These are phyloP conservation scores for Allenopithecus nigroviridis DNA, from an alignment of 2,797 vertebrate genomes.

Conservation along the genomic window DNA sequence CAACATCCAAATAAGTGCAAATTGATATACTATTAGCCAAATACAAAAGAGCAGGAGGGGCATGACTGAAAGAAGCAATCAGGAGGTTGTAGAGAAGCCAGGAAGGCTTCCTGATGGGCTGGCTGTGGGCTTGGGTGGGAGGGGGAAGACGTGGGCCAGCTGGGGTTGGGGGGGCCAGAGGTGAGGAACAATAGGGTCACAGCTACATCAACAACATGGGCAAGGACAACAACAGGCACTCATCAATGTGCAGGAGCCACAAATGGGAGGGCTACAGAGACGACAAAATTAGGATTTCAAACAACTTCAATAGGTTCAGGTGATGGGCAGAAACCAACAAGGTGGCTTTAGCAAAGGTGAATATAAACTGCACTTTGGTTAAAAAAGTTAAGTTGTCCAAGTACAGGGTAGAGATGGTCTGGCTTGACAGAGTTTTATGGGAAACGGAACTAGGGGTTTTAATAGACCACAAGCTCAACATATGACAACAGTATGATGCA, in stretches of 20 bases:
- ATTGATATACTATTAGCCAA: constrained; percentile 17
- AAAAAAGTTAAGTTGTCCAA: constrained; percentile 1
- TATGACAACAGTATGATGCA: background rate
- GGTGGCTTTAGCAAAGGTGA: background rate
- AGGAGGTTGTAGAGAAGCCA: background rate
- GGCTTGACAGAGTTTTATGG: background rate
- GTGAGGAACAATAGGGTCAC: background rate
- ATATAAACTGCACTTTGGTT: background rate
- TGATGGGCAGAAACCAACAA: background rate
- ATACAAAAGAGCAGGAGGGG: constrained; percentile 24
- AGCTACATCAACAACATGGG: background rate
- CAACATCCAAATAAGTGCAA: constrained; percentile 38
- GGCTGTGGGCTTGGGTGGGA: background rate
- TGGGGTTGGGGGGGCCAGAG: background rate
- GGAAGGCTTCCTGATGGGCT: background rate
- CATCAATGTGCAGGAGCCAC: background rate
- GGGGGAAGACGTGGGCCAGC: background rate
- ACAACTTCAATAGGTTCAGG: background rate
- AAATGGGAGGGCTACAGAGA: background rate
- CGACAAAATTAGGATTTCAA: background rate
- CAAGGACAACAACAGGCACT: background rate
- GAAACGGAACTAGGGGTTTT: constrained; percentile 18
- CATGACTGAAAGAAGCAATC: background rate
- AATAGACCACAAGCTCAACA: constrained; percentile 21
- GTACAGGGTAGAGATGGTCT: background rate